Conservation (phyloP, 2,888 invertebrate species). For the Nephrotoma flavescens region DNA sequence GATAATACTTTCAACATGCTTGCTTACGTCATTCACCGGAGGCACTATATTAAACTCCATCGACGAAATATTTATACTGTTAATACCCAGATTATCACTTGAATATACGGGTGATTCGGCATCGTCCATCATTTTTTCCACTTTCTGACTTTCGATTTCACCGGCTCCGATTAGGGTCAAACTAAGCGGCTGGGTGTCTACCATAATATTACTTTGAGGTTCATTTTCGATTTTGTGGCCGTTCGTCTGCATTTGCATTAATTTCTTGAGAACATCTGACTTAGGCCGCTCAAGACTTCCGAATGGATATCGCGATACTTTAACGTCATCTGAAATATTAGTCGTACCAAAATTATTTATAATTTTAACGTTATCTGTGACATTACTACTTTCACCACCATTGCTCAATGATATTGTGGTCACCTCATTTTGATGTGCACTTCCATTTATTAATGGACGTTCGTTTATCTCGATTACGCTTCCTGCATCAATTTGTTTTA, state of each 20-base stretch:
- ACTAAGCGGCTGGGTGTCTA: conserved; percentile 9
- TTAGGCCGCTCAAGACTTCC: conserved; percentile 48
- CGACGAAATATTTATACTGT: conserved; percentile 13
- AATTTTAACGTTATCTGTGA: conserved; percentile 9
- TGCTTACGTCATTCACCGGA: background rate
- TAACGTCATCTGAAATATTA: conserved; percentile 47
- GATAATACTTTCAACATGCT: conserved; percentile 18
- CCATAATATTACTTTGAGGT: background rate
- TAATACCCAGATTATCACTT: conserved; percentile 11
- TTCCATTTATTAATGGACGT: background rate
- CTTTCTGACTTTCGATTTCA: background rate
- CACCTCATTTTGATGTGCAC: background rate
- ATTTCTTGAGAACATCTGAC: conserved; percentile 43
- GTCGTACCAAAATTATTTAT: conserved; percentile 36
- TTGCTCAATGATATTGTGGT: background rate
- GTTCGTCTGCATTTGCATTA: conserved; percentile 13
- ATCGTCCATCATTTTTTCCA: conserved; percentile 3
- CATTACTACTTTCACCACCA: conserved; percentile 8
- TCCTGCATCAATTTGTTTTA: background rate
- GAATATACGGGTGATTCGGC: conserved; percentile 12
- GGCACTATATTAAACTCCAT: conserved; percentile 9
- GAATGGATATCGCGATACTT: conserved; percentile 44
- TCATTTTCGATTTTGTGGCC: background rate
- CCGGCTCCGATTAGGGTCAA: conserved; percentile 7
- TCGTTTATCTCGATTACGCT: background rate